Evolutionary conservation across 2,888 invertebrate species (phyloP), one percentile per base, ranked within the genome.

Genomic region (Noctua fimbriata): DNA sequence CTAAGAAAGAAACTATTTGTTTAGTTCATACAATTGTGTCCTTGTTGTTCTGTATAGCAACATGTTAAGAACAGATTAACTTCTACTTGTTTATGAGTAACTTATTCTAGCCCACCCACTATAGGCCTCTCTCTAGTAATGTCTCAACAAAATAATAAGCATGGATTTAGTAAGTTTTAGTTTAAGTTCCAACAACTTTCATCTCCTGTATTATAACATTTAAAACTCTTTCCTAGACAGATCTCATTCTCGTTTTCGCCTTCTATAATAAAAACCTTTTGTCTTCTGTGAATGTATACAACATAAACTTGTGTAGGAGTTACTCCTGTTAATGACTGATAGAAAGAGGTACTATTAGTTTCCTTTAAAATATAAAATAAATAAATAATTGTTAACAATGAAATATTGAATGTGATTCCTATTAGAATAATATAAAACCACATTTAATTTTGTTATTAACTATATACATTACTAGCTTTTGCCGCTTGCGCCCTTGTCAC

Each of bases 1-100:
- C 49, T 71, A 18, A 36, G 16, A 52, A 41, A 70, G 16, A 52
- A 28, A 52, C 52, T 47, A 77, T 71, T 67, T 44, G 44, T 44
- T 67, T 16, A 44, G 67, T 82, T 49, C 9, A 32, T 41, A 82
- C 69, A 65, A 32, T 58, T 32, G 14, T 41, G 6, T 80, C 2
- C 9, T 69, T 36, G 65, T 80, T 79, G 55, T 80, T 79, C 1
- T 79, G 18, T 58, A 14, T n/a, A 18, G 44, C 5, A 36, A 58
- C n/a, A 32, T 36, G 44, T 49, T 63, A 21, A 24, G 7, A 41
- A 69, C 7, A 63, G 36, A 36, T 7, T 65, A n/a, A 41, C 16
- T 32, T n/a, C 2, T 70, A 16, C 1, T 79, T 71, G 32, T 52
- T 28, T 63, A 18, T 21, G 18, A 10, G 21, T 7, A 44, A 3